A percentile compares a stretch with the other conserved stretches of the same genome.
Conservation (phyloP, 1,140 invertebrate genomes). For the Dermatophagoides farinae region DNA sequence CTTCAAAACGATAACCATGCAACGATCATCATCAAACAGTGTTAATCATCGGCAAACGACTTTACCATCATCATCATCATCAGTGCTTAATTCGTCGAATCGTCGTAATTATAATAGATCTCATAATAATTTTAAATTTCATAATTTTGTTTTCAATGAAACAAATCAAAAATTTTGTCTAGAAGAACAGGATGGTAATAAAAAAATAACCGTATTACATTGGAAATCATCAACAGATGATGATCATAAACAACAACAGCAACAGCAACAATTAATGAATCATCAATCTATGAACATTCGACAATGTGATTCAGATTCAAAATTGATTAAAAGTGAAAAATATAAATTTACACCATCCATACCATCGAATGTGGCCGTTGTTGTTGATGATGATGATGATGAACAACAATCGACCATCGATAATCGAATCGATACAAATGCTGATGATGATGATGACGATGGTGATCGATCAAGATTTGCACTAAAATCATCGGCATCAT, state of each 20-base stretch:
- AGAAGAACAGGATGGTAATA: conserved; percentile 21
- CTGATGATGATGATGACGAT: no score
- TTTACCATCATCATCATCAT: not conserved
- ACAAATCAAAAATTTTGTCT: conserved; percentile 10
- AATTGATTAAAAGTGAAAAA: not conserved
- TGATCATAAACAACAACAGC: not conserved
- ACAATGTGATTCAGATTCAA: not conserved
- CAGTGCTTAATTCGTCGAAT: not conserved
- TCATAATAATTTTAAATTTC: conserved; percentile 14
- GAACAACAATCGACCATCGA: no score
- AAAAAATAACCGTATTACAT: conserved; percentile 21
- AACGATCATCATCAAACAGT: no score
- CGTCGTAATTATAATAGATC: not conserved
- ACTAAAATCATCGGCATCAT: no score
- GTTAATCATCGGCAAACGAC: no score
- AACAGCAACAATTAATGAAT: not conserved
- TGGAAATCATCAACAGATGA: conserved; percentile 6
- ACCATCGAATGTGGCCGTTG: no score
- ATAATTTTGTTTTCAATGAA: conserved; percentile 16
- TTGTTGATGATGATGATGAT: no score
- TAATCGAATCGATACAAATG: no score
- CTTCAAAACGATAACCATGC: no score
- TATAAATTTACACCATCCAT: no score
- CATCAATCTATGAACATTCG: not conserved
- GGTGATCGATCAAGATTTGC: no score